phyloP scores from a whole-genome alignment of 2,113 vertebrate genomes.

The Atrichornis clamosus region DNA sequence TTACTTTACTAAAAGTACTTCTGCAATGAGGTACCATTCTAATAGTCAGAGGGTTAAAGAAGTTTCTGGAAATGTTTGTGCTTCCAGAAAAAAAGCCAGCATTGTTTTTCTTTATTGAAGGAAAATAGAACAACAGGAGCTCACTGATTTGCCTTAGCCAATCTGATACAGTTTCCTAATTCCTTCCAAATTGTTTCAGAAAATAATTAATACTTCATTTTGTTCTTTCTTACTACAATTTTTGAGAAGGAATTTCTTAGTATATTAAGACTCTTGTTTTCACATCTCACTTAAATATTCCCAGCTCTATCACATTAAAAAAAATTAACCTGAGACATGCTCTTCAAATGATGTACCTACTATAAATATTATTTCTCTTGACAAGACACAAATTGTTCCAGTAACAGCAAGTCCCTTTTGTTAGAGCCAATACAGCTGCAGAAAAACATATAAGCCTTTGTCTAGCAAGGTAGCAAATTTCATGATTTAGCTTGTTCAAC shows the following conservation, averaged over 20 bases:
- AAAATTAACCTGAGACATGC: neutral
- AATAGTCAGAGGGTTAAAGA: neutral
- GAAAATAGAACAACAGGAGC: neutral
- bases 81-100: neutral
- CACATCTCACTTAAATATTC: neutral
- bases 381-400: neutral
- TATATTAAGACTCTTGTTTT: neutral
- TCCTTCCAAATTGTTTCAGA: neutral
- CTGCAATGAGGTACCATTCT: neutral
- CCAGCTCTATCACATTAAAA: neutral
- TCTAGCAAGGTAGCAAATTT: neutral
- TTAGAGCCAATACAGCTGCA: neutral
- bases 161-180: neutral
- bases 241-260: neutral
- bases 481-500: constrained; percentile 13
- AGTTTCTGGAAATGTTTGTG: neutral
- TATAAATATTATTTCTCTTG: neutral
- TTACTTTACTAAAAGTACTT: neutral
- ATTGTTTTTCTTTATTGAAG: neutral
- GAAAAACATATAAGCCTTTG: neutral
- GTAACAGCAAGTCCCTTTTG: neutral
- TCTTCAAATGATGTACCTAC: neutral
- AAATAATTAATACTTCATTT: neutral
- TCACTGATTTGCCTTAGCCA: neutral
- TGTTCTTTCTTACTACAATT: neutral